Conservation (phyloP, 2,888 invertebrate genomes). For the Ophraella communa region DNA sequence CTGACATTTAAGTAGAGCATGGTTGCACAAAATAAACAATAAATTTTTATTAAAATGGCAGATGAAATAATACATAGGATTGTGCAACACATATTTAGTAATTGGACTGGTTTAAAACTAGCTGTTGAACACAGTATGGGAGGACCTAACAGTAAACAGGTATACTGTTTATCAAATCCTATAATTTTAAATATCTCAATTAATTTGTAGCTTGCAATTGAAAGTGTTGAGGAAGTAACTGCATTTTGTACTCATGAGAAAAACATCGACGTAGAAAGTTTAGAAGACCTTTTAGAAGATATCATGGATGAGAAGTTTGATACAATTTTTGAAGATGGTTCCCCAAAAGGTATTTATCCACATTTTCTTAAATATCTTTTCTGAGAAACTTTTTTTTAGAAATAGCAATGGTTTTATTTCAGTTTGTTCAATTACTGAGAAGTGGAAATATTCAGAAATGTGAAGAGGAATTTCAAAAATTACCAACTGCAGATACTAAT, state of each 20-base stretch:
- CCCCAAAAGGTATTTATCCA: slow-evolving; percentile 65
- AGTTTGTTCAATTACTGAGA: slow-evolving; percentile 65
- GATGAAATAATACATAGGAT: slow-evolving; percentile 65
- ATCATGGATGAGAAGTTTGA: slow-evolving; percentile 77
- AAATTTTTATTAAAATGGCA: slow-evolving; percentile 4
- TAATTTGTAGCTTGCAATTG: slow-evolving; percentile 65
- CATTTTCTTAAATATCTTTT: slow-evolving; percentile 17
- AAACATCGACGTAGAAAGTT: slow-evolving; percentile 65
- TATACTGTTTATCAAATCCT: too few species aligned
- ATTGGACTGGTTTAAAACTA: slow-evolving; percentile 74
- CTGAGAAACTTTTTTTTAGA: slow-evolving; percentile 62
- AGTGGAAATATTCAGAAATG: slow-evolving; percentile 66
- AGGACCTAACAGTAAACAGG: slow-evolving; percentile 72
- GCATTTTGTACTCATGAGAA: slow-evolving; percentile 67
- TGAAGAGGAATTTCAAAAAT: slow-evolving; percentile 64
- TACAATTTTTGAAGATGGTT: slow-evolving; percentile 74
- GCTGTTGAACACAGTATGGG: slow-evolving; percentile 80
- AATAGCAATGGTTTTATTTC: slow-evolving; percentile 65
- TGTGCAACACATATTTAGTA: slow-evolving; percentile 72
- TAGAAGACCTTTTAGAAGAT: slow-evolving; percentile 71
- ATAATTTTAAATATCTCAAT: too few species aligned
- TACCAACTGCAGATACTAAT: slow-evolving; percentile 64
- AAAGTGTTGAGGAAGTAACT: slow-evolving; percentile 70
- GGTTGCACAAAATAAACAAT: not conserved
- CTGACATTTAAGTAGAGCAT: not conserved